Evolutionary conservation across 2,888 invertebrate genomes (phyloP), one percentile per base, ranked within the genome.

Genomic region (Folsomia candida): DNA sequence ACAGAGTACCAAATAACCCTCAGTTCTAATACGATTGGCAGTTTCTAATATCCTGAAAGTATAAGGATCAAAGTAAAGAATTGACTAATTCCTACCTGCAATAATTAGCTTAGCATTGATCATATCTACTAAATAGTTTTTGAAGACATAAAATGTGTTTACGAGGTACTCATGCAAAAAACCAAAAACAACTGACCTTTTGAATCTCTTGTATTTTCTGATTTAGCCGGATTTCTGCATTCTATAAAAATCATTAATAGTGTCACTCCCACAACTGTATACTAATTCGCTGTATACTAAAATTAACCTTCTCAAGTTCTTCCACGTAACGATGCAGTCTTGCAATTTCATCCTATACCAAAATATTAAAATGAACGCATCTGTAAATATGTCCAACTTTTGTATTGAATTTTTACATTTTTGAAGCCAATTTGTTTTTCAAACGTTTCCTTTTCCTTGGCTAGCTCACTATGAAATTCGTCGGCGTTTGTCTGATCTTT

Each of bases 401-500:
- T n/a, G 14, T 11, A 24, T 11, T 25, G 20, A 11, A 6, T n/a
- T 47, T 70, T 68, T 71, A 79, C 79, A 58, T 77, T 76, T 73
- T 77, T 79, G 9, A 61, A 60, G 9, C 70, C 65, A 0, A 79
- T 57, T 27, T 78, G 27, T 20, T 72, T 75, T 47, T 78, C 74
- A 60, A 73, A 76, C 0, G 74, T 75, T 14, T 77, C 78, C 9
- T 37, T 37, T 14, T 4, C 37, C 14, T 4, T 9, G 6, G 14
- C 37, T 4, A 9, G 6, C 4, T 9, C 14, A 4, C 14, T 14
- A 4, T 37, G 37, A 9, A 37, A 37, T 9, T 67, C 74, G 25
- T 77, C 76, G 0, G 73, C 72, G 25, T 72, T 74, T 58, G 76
- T 76, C 29, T 76, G 59, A 14, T 68, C 67, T n/a, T n/a, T n/a